These are phyloP conservation scores for Eclectus roratus DNA, from an alignment of 2,113 vertebrate species.

Conservation along the genomic window DNA sequence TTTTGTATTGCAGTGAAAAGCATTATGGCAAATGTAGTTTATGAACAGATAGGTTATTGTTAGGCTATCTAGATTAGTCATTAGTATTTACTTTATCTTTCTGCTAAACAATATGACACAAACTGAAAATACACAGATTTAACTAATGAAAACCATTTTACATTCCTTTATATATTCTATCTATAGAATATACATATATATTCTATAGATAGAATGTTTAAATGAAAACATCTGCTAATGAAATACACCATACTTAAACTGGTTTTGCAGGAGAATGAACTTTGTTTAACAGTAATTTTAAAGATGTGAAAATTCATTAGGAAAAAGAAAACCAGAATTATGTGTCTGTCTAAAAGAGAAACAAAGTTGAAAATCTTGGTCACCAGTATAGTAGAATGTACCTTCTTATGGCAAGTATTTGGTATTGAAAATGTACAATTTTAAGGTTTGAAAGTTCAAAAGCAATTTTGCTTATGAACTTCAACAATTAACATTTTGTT, in stretches of 20 bases:
- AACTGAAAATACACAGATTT: conserved; percentile 15
- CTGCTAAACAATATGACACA: not conserved
- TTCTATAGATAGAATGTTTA: not conserved
- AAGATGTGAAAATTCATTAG: not conserved
- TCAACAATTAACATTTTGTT: not conserved
- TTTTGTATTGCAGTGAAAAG: not conserved
- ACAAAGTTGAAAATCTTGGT: not conserved
- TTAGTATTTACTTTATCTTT: not conserved
- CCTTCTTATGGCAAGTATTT: not conserved
- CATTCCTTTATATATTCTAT: not conserved
- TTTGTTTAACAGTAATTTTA: not conserved
- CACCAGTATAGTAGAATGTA: not conserved
- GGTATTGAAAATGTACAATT: not conserved
- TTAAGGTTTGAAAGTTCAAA: not conserved
- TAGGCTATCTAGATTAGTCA: not conserved
- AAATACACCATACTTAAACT: not conserved
- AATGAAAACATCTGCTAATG: not conserved
- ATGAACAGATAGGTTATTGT: not conserved
- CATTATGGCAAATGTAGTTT: not conserved
- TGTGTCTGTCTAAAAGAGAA: not conserved
- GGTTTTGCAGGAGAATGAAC: not conserved
- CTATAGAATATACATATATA: too few relatives aligned
- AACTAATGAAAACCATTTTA: not conserved
- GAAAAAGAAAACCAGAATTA: not conserved
- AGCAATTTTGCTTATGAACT: not conserved